A percentile compares a stretch with the other conserved stretches of the same genome.
phyloP scores from a whole-genome alignment of 2,113 vertebrate genomes.

The Lophochroa leadbeateri region DNA sequence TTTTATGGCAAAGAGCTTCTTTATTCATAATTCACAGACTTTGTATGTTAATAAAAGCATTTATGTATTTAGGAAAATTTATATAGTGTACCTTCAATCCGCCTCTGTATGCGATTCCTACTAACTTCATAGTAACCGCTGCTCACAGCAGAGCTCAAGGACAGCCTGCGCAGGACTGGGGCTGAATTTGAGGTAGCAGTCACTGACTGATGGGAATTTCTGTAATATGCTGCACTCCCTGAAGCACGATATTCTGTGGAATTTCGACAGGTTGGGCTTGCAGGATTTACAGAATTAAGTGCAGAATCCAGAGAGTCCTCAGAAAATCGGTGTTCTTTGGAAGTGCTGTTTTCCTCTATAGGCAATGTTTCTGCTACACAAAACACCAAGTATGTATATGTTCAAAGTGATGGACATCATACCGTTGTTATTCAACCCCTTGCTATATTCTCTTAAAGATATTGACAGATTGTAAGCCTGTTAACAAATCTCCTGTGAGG shows the following conservation, averaged over 20 bases:
- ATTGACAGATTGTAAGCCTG: neutral
- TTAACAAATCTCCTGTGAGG: neutral
- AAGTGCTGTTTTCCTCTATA: conserved; percentile 77
- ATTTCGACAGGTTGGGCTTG: conserved; percentile 70
- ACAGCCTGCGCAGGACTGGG: conserved; percentile 69
- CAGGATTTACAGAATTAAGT: conserved; percentile 81
- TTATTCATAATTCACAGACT: neutral
- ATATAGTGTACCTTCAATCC: conserved; percentile 85
- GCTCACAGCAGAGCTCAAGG: conserved; percentile 70
- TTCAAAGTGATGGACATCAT: neutral
- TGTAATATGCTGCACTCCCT: conserved; percentile 74
- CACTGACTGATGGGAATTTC: conserved; percentile 49
- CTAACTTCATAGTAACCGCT: conserved; percentile 71
- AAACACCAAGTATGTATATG: conserved; percentile 7
- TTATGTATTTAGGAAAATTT: neutral
- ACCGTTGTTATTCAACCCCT: neutral
- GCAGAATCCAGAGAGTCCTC: conserved; percentile 81
- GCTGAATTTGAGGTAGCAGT: conserved; percentile 67
- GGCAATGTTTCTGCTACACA: conserved; percentile 84
- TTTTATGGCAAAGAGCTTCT: neutral
- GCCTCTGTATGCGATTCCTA: conserved; percentile 76
- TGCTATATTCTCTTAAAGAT: neutral
- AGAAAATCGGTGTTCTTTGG: conserved; percentile 84
- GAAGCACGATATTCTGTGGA: conserved; percentile 73
- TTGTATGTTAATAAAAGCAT: neutral